Base-by-base conservation (phyloP, 2,888 invertebrate species). In the Trimorus sp. region DNA sequence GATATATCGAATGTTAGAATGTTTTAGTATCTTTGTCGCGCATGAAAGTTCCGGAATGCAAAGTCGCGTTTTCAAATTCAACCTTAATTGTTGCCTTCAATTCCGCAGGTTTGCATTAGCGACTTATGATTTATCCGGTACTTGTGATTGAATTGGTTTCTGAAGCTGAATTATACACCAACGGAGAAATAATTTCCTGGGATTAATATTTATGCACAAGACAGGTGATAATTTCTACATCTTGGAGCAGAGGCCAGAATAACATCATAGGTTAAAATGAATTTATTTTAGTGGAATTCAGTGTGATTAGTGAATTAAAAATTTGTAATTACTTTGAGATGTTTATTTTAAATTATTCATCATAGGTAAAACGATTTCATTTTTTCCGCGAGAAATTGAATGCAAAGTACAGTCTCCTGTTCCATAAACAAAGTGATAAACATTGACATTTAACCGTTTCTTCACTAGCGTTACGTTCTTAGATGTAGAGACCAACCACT, bases 1-100 rank as follows among this genome's bases (percentile, higher is more conserved):
- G 88, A 85, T 88, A 86, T 88, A 89, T 87, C 88, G 89, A 80
- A 79, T 74, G 68, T 62, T 69, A 75, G 75, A 63, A 66, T 71
- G 70, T 75, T 66, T 80, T 59, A 66, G 75, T 54, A 66, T 75
- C 75, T 56, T 70, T 80, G 40, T 49, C 65, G 71, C 75, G 16
- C 53, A 71, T 79, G 75, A 75, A 70, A 80, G 75, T 70, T 80
- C 71, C 54, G 14, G 42, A 8, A 56, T 58, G 42, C 40, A 42
- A 48, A 75, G 38, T 45, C 51, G 49, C 16, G 45, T 53, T 38
- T 71, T 62, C 37, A 8, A 53, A 7, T 38, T 15, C 49, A 36
- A 59, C 16, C 45, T 48, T 48, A 42, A 49, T 14, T n/a, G 2
- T 14, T 40, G 40, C 40, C 26, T 40, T 40, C 40, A 6, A 40